These are phyloP conservation scores for Drosophila acutilabella DNA, from an alignment of 2,888 invertebrate genomes.

Conservation along the genomic window DNA sequence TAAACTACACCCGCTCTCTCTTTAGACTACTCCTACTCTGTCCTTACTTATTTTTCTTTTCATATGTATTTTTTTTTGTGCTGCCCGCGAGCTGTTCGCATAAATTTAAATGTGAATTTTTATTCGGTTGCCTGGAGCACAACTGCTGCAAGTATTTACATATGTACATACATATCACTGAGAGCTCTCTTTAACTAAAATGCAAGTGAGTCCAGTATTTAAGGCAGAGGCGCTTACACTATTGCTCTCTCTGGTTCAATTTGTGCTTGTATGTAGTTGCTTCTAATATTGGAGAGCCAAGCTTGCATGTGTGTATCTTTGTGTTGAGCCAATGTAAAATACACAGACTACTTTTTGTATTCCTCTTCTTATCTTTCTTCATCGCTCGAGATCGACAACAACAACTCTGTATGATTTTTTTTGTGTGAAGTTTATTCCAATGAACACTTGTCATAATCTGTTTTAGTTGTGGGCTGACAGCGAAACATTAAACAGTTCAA, in stretches of 20 bases:
- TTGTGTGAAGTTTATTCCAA: too few species aligned
- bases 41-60: neutral
- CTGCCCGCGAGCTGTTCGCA: constrained; percentile 42
- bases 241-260: too few species aligned
- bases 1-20: constrained; percentile 25
- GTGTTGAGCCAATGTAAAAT: neutral
- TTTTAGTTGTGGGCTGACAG: too few species aligned
- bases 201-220: constrained; percentile 38
- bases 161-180: neutral
- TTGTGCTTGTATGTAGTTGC: too few species aligned
- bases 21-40: neutral
- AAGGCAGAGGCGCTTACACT: neutral
- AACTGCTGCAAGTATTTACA: too few species aligned
- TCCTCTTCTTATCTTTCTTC: too few species aligned
- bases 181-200: neutral
- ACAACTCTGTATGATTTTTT: too few species aligned
- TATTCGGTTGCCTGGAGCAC: constrained; percentile 43
- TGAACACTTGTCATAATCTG: too few species aligned
- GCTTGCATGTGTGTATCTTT: too few species aligned
- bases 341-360: neutral
- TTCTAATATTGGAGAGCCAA: too few species aligned
- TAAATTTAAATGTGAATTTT: constrained; percentile 61
- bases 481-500: too few species aligned
- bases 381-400: too few species aligned
- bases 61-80: constrained; percentile 1